These are phyloP conservation scores for Sus cebifrons DNA, from an alignment of 2,797 vertebrate genomes.

Conservation along the genomic window DNA sequence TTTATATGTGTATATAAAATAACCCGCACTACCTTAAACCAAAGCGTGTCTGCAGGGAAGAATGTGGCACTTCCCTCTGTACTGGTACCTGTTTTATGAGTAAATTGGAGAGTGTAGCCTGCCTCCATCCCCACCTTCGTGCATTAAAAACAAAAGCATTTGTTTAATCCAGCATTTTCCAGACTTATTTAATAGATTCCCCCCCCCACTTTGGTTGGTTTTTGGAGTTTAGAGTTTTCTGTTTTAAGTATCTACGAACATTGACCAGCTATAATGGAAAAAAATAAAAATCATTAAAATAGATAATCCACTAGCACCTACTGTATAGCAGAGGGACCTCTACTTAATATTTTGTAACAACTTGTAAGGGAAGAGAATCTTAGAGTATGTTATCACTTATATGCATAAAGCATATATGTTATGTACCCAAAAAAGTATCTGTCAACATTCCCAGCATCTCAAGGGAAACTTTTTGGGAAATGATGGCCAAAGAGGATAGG, in stretches of 20 bases:
- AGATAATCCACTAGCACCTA: too few species aligned
- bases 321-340: too few species aligned
- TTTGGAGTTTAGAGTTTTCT: constrained; percentile 18
- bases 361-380: too few species aligned
- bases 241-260: constrained; percentile 32
- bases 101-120: constrained; percentile 11
- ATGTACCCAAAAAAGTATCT: background rate
- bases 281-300: too few species aligned
- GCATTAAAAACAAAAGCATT: background rate
- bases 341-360: too few species aligned
- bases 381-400: too few species aligned
- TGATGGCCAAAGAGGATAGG: background rate
- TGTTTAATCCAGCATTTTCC: constrained; percentile 22
- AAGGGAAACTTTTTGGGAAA: background rate
- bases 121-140: background rate
- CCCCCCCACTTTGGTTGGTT: background rate
- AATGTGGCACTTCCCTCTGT: constrained; percentile 6
- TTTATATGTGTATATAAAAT: constrained; percentile 75
- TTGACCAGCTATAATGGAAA: too few species aligned
- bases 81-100: background rate
- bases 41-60: constrained; percentile 24
- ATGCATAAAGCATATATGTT: too few species aligned
- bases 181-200: background rate
- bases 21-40: constrained; percentile 29
- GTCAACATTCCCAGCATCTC: background rate